These are phyloP conservation scores for Lophotis ruficrista DNA, from an alignment of 2,113 vertebrate genomes.

Conservation along the genomic window DNA sequence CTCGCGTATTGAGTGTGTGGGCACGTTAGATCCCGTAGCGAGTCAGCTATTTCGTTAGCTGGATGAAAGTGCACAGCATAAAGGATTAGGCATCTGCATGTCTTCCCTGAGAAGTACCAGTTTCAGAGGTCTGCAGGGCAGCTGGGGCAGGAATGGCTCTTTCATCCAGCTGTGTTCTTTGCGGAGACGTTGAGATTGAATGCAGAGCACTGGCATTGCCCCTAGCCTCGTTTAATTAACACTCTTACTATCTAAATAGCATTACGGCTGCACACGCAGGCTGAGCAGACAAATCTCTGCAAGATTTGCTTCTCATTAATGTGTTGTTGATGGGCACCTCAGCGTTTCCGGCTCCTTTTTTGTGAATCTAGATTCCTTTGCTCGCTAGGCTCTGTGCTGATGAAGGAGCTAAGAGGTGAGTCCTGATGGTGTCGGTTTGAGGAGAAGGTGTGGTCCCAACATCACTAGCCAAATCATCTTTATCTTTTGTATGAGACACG, in stretches of 20 bases:
- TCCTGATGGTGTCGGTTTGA: background rate
- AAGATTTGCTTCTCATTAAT: background rate
- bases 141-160: background rate
- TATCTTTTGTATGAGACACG: background rate
- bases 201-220: background rate
- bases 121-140: background rate
- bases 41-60: background rate
- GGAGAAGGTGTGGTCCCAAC: background rate
- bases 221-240: background rate
- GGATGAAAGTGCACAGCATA: background rate
- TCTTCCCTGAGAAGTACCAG: background rate
- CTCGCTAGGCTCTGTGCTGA: background rate
- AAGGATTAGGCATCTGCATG: background rate
- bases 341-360: background rate
- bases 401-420: background rate
- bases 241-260: background rate
- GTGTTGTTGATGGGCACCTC: background rate
- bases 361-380: background rate
- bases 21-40: background rate
- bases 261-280: background rate
- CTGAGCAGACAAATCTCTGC: background rate
- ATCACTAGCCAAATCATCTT: background rate
- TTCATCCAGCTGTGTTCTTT: background rate
- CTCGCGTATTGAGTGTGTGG: rapidly evolving
- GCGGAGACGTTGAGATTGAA: background rate